Evolutionary conservation across 2,113 vertebrate genomes (phyloP).

Genomic region (Manacus vitellinus): DNA sequence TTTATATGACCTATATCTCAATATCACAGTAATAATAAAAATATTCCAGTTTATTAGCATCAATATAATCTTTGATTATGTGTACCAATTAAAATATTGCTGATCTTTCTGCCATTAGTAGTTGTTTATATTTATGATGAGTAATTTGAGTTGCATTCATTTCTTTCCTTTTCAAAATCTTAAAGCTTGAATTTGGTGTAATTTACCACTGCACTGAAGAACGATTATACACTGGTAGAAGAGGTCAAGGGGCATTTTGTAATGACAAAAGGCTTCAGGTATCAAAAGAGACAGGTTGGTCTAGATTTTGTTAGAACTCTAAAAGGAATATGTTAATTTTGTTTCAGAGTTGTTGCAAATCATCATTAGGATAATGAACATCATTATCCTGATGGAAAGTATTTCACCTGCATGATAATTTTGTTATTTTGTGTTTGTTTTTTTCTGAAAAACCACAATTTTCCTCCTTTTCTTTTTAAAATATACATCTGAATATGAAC

Average conservation of each 20-base stretch:
- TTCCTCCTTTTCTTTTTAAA: constrained; percentile 21
- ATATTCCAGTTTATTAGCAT: constrained; percentile 26
- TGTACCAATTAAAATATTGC: constrained; percentile 59
- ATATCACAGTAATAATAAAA: constrained; percentile 26
- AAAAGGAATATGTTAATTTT: constrained; percentile 65
- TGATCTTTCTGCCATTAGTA: constrained; percentile 66
- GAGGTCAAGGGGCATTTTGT: constrained; percentile 87
- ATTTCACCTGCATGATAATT: constrained; percentile 51
- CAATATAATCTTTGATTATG: constrained; percentile 37
- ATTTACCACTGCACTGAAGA: constrained; percentile 88
- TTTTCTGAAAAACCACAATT: constrained; percentile 15
- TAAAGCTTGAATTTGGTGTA: constrained; percentile 88
- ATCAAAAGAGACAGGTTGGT: constrained; percentile 84
- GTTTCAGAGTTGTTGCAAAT: constrained; percentile 64
- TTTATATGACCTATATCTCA: constrained; percentile 28
- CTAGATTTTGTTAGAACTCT: constrained; percentile 50
- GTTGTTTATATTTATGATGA: constrained; percentile 66
- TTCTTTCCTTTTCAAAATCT: constrained; percentile 63
- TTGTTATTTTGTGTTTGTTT: constrained; percentile 35
- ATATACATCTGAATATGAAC: not conserved
- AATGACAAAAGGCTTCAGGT: constrained; percentile 83
- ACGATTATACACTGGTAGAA: constrained; percentile 85
- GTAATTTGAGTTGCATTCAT: constrained; percentile 59
- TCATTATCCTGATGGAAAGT: constrained; percentile 32
- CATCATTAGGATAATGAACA: constrained; percentile 58